These are phyloP conservation scores for Tribolium freemani DNA, from an alignment of 2,888 invertebrate genomes.

Conservation along the genomic window DNA sequence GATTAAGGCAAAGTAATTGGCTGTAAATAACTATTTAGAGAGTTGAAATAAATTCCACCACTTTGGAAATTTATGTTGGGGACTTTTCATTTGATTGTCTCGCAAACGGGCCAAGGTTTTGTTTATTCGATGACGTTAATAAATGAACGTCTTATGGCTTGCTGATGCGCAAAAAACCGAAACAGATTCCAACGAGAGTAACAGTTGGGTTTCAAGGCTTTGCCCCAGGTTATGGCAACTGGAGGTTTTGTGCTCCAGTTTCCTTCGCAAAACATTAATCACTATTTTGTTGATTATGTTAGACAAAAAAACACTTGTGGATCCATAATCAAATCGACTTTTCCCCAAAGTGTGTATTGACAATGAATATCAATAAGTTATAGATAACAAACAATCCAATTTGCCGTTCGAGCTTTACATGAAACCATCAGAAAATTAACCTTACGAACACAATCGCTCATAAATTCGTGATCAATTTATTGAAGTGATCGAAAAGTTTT, in stretches of 20 bases:
- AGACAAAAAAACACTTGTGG: too few species aligned
- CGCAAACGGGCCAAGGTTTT: not conserved
- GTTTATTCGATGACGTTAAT: constrained; percentile 1
- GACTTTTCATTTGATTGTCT: not conserved
- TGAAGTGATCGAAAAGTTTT: constrained; percentile 23
- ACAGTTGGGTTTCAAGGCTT: constrained; percentile 21
- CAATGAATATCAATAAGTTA: constrained; percentile 15
- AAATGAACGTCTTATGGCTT: constrained; percentile 5
- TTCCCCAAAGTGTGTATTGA: not conserved
- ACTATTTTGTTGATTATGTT: too few species aligned
- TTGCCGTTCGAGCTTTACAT: not conserved
- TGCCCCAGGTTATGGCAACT: not conserved
- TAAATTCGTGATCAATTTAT: constrained; percentile 12
- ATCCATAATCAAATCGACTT: not conserved
- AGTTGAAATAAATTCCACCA: not conserved
- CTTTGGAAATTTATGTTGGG: constrained; percentile 4
- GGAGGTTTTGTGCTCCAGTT: constrained; percentile 5
- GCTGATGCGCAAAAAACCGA: not conserved
- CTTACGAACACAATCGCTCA: constrained; percentile 1
- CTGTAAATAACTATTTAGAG: constrained; percentile 6
- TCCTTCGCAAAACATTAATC: constrained; percentile 7
- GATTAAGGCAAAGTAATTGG: not conserved
- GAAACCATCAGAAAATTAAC: constrained; percentile 12
- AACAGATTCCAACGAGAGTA: constrained; percentile 18
- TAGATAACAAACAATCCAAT: constrained; percentile 12